Percentiles rank a stretch among this genome's conserved stretches.
Evolutionary conservation across 2,888 invertebrate species (phyloP).

Genomic region (Drosophila flavopinicola): DNA sequence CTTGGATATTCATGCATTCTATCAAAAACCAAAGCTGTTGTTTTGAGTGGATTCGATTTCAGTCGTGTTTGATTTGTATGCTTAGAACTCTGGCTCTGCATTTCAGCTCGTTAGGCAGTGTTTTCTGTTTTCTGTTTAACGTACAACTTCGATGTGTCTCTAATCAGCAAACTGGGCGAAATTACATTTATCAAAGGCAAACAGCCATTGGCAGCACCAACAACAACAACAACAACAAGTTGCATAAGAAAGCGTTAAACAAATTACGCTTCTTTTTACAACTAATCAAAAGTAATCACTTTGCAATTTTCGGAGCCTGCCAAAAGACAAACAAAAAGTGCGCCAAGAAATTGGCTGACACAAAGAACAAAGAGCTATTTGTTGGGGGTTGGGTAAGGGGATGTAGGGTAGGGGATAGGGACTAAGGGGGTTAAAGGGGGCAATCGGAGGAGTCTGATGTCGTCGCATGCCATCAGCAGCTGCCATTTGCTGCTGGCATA

Average conservation of each 20-base stretch:
- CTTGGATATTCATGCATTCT: too few species aligned
- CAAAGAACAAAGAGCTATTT: constrained; percentile 59
- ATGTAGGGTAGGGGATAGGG: background rate
- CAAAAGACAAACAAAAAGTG: constrained; percentile 76
- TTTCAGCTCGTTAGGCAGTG: constrained; percentile 57
- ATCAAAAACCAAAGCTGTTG: background rate
- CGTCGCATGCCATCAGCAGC: constrained; percentile 63
- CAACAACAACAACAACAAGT: constrained; percentile 11
- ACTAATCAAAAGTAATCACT: constrained; percentile 81
- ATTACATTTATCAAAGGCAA: constrained; percentile 72
- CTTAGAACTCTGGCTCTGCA: constrained; percentile 17
- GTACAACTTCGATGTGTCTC: constrained; percentile 53
- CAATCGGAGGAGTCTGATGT: constrained; percentile 13
- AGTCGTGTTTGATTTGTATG: constrained; percentile 9
- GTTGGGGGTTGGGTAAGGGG: too few species aligned
- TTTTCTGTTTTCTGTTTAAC: constrained; percentile 31
- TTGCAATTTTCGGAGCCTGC: constrained; percentile 70
- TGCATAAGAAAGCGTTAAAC: constrained; percentile 55
- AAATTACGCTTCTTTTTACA: constrained; percentile 79
- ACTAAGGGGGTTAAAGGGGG: too few species aligned
- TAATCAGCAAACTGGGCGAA: constrained; percentile 67
- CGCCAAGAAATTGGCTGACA: constrained; percentile 62
- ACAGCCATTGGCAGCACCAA: constrained; percentile 32
- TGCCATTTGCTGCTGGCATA: constrained; percentile 74
- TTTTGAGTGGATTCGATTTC: background rate